These are phyloP conservation scores for Caenorhabditis sp. DNA, from an alignment of 2,888 invertebrate genomes.

Conservation along the genomic window DNA sequence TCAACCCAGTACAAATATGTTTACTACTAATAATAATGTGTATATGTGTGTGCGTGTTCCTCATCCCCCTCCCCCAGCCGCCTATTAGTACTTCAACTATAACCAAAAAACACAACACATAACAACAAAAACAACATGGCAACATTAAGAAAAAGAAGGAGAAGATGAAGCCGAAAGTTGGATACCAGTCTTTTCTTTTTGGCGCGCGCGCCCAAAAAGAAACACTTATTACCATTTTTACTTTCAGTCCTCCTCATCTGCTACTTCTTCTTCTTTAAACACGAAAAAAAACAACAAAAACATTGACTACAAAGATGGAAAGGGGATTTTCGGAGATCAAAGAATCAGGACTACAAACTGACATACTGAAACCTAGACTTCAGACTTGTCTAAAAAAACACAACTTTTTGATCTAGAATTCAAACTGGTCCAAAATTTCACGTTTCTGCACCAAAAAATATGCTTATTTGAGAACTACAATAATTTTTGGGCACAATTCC, in stretches of 20 bases:
- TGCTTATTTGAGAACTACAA: too few species aligned
- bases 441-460: too few species aligned
- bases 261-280: neutral
- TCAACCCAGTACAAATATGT: too few species aligned
- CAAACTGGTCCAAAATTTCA: too few species aligned
- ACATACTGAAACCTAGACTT: too few species aligned
- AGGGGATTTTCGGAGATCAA: too few species aligned
- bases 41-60: neutral
- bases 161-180: slow-evolving; percentile 1
- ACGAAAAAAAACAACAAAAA: neutral
- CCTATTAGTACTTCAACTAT: neutral
- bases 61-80: neutral
- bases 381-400: too few species aligned
- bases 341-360: too few species aligned
- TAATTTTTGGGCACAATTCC: too few species aligned
- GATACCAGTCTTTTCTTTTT: neutral
- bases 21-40: too few species aligned
- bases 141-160: neutral
- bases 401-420: too few species aligned
- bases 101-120: neutral
- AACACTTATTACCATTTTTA: slow-evolving; percentile 1
- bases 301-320: too few species aligned
- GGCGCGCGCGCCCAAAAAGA: neutral
- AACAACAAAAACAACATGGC: neutral
- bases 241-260: neutral